Conservation (phyloP, 2,797 vertebrate species). For the Phyllotis vaccarum region DNA sequence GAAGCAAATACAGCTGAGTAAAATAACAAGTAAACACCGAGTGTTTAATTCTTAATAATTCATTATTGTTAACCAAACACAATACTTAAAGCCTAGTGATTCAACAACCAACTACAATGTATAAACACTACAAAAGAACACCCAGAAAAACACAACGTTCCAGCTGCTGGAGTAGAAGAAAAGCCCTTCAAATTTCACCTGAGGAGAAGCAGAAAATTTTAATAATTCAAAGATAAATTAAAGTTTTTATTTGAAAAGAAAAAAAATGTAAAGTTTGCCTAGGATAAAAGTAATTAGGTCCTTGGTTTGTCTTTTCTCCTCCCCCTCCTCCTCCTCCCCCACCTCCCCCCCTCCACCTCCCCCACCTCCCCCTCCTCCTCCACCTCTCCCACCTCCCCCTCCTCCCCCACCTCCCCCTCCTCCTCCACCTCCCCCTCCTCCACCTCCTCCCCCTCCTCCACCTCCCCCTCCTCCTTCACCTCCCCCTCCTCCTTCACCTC, state of each 20-base stretch:
- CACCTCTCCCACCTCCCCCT: too few relatives aligned
- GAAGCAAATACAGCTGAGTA: neutral
- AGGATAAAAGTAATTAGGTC: neutral
- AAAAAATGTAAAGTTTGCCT: neutral
- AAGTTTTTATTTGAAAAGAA: slow-evolving; percentile 9
- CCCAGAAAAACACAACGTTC: slow-evolving; percentile 19
- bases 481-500: too few relatives aligned
- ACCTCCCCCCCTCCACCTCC: too few relatives aligned
- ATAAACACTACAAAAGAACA: slow-evolving; percentile 15
- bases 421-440: too few relatives aligned
- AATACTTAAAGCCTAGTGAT: neutral
- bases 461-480: too few relatives aligned
- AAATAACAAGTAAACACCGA: neutral
- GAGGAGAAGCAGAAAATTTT: neutral
- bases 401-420: too few relatives aligned
- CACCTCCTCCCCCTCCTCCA: too few relatives aligned
- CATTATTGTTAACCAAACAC: slow-evolving; percentile 7
- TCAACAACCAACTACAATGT: neutral
- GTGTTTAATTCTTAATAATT: slow-evolving; percentile 18
- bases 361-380: too few relatives aligned
- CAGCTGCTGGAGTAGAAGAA: neutral
- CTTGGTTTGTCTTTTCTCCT: neutral
- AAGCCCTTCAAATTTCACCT: neutral
- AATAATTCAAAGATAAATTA: neutral
- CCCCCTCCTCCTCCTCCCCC: too few relatives aligned